Evolutionary conservation across 2,888 invertebrate genomes (phyloP).

Genomic region (Conchocele bisecta): DNA sequence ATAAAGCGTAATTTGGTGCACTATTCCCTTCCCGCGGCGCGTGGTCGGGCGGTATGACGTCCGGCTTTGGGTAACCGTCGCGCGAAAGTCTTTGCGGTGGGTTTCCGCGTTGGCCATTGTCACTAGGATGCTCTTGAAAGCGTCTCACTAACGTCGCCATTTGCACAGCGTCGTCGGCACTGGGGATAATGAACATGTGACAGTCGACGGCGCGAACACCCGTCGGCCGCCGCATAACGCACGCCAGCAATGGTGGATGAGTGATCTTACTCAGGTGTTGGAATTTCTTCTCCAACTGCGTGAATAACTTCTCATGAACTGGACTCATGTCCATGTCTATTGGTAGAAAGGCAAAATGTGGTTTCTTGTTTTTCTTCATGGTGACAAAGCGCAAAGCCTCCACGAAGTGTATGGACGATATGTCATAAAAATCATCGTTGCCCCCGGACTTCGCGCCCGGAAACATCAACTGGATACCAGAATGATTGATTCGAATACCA

Average conservation of each 20-base stretch:
- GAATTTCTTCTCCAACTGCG: slow-evolving; percentile 97
- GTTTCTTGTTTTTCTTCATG: slow-evolving; percentile 81
- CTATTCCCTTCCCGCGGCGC: slow-evolving; percentile 3
- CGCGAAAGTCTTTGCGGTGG: slow-evolving; percentile 26
- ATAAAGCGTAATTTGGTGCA: slow-evolving; percentile 41
- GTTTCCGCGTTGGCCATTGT: slow-evolving; percentile 22
- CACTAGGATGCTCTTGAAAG: slow-evolving; percentile 49
- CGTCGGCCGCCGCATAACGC: slow-evolving; percentile 96
- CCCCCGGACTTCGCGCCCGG: slow-evolving; percentile 98
- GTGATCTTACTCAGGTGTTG: slow-evolving; percentile 95
- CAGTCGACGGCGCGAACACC: slow-evolving; percentile 99
- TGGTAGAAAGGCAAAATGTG: slow-evolving; percentile 87
- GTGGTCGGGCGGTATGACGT: slow-evolving; percentile 41
- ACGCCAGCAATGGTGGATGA: slow-evolving; percentile 98
- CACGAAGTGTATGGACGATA: slow-evolving; percentile 85
- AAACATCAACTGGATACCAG: slow-evolving; percentile 94
- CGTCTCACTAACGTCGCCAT: slow-evolving; percentile 56
- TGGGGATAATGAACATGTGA: slow-evolving; percentile 94
- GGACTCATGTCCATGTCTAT: slow-evolving; percentile 83
- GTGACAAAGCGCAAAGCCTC: slow-evolving; percentile 76
- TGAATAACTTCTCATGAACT: slow-evolving; percentile 85
- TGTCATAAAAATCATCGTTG: slow-evolving; percentile 86
- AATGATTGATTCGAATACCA: slow-evolving; percentile 89
- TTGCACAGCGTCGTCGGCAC: slow-evolving; percentile 63
- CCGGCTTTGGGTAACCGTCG: slow-evolving; percentile 40